phyloP scores from a whole-genome alignment of 1,140 invertebrate species.

The Drosophila insularis region DNA sequence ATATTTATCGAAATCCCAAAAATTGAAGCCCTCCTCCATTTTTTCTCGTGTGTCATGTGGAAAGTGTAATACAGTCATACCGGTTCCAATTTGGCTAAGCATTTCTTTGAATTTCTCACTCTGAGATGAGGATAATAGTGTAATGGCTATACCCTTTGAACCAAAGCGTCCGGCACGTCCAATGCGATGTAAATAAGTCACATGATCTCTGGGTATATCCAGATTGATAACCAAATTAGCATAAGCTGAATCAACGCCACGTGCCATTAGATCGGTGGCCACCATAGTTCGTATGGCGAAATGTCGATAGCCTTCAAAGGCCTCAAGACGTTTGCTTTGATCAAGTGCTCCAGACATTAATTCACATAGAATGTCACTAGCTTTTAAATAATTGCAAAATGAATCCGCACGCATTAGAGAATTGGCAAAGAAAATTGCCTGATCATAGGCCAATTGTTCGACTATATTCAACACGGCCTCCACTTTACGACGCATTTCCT shows the following conservation, averaged over 20 bases:
- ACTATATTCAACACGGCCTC: constrained; percentile 89
- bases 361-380: constrained; percentile 85
- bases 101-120: constrained; percentile 86
- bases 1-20: constrained; percentile 57
- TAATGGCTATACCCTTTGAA: constrained; percentile 88
- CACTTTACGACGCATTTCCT: constrained; percentile 88
- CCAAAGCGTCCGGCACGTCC: constrained; percentile 96
- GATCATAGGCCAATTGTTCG: constrained; percentile 89
- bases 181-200: constrained; percentile 97
- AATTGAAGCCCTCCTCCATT: constrained; percentile 38
- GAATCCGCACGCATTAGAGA: constrained; percentile 90
- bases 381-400: constrained; percentile 87
- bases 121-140: constrained; percentile 84
- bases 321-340: constrained; percentile 90
- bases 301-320: constrained; percentile 89
- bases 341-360: constrained; percentile 90
- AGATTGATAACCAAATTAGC: constrained; percentile 97
- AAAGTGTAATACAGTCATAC: constrained; percentile 84
- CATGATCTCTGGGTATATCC: constrained; percentile 91
- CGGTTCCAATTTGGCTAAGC: constrained; percentile 83
- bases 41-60: constrained; percentile 61
- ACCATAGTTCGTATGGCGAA: constrained; percentile 93
- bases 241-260: constrained; percentile 95
- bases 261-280: constrained; percentile 94
- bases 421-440: constrained; percentile 96